These are phyloP conservation scores for Argopecten irradians DNA, from an alignment of 1,140 invertebrate genomes.

Conservation along the genomic window DNA sequence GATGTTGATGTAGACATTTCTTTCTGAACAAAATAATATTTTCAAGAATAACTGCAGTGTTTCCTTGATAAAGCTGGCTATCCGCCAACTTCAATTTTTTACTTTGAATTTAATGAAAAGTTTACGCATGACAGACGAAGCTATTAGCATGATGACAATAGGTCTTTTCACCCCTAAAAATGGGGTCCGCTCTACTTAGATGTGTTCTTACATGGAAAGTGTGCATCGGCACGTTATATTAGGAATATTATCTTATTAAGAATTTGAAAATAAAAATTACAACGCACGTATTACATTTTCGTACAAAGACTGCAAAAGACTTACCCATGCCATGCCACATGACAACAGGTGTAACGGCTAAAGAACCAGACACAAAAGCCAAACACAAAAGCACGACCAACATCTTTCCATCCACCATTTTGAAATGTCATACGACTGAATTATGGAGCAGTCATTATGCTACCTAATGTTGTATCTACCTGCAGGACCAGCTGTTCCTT, in stretches of 20 bases:
- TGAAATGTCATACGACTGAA: conserved; percentile 54
- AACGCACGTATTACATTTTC: not conserved
- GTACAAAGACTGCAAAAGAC: not conserved
- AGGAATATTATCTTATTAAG: not conserved
- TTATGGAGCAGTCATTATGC: conserved; percentile 29
- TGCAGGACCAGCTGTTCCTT: no score
- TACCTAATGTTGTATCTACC: no score
- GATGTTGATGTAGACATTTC: no score
- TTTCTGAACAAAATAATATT: no score
- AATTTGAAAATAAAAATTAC: no score
- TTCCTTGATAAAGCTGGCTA: no score
- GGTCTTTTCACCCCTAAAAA: no score
- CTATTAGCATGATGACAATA: no score
- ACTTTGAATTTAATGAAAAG: no score
- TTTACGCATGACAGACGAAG: no score
- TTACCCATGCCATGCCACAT: conserved; percentile 84
- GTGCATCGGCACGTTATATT: not conserved
- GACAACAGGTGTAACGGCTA: conserved; percentile 77
- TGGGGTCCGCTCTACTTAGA: not conserved
- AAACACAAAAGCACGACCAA: conserved; percentile 33
- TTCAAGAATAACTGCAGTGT: no score
- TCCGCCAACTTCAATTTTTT: no score
- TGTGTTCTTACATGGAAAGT: not conserved
- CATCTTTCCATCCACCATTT: conserved; percentile 54
- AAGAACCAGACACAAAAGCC: conserved; percentile 22